Base-by-base conservation (phyloP, 2,888 invertebrate genomes). In the Plemyria rubiginata region DNA sequence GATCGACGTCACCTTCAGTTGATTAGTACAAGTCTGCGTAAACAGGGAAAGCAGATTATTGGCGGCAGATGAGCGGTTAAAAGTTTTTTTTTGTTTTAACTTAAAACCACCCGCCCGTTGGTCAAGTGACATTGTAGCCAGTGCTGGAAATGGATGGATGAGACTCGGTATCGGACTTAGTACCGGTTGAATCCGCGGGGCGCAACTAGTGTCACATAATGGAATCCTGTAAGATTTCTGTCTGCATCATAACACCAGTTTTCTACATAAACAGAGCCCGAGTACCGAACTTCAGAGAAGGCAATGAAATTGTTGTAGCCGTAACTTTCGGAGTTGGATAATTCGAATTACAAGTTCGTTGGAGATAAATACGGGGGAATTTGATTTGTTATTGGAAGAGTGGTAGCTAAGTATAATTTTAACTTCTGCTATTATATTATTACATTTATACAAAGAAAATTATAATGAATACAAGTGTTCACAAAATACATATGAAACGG, bases 231-330 rank as follows among this genome's bases (percentile, higher is more conserved):
- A 22, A 3, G 22, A 22, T 22, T 22, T 22, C 1, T n/a, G 16
- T 43, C 15, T 9, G 16, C n/a, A 2, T 11, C 7, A 4, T 45
- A 16, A 16, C 9, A 16, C 16, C 45, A 16, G 38, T 13, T 57
- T 49, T 54, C 32, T 15, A 4, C 45, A 40, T 60, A 15, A 61
- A 28, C 36, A 45, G 8, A 3, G 50, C n/a, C 49, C 62, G 15
- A 49, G 53, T 62, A 16, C 49, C 49, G 43, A 45, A 36, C 53
- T 62, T 62, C 53, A 57, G 2, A 43, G 36, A 62, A 56, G 61
- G 66, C 66, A 63, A 66, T 66, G 68, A 68, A 64, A 68, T 66
- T 66, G 68, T 68, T 68, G 66, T 68, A 63, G 64, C 64, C 62
- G 63, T 45, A 66, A 66, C 64, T 68, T 68, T 58, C 60, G 45